Evolutionary conservation across 2,888 invertebrate species (phyloP), one percentile per base, ranked within the genome.

Genomic region (Caenorhabditis imperialis): DNA sequence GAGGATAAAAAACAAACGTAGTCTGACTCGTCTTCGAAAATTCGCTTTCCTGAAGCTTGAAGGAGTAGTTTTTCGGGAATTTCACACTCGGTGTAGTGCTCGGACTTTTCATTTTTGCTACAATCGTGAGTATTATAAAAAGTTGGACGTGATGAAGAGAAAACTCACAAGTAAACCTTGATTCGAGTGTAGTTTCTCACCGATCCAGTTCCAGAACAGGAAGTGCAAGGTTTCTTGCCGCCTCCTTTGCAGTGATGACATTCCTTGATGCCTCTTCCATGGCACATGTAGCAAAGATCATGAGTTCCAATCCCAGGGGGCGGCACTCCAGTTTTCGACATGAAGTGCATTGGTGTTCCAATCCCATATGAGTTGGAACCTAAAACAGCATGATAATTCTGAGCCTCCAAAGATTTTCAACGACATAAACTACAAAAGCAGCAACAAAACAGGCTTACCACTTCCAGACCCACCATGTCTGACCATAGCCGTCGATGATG

Each of bases 281-380:
- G 85, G 69, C 88, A 88, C 79, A 87, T 85, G 58, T 84, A 82
- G 77, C 88, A 88, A 18, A 88, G 72, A 58, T 88, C 88, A 74
- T 85, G 84, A 6, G 81, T 82, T 35, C 82, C 86, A 14, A 88
- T 84, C 47, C 88, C 88, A 10, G 88, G 88, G 6, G 88, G 88
- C 22, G 88, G 88, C 1, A 88, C 82, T 5, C 88, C 88, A 5
- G 88, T 85, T 61, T 88, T 86, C 30, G 81, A 83, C 85, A 86
- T 85, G 67, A 87, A 88, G 63, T 88, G 87, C 71, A 88, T 83
- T 1, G 88, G 88, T 7, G 88, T 88, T 12, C 88, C 88, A 30
- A 84, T 75, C 2, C 86, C 88, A 71, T 86, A 88, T 12, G 84
- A 70, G 50, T 80, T 75, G 25, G 70, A 76, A 5, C 74, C 67